Base-by-base conservation (phyloP, 2,888 invertebrate genomes). In the Chalcosyrphus nemorum region DNA sequence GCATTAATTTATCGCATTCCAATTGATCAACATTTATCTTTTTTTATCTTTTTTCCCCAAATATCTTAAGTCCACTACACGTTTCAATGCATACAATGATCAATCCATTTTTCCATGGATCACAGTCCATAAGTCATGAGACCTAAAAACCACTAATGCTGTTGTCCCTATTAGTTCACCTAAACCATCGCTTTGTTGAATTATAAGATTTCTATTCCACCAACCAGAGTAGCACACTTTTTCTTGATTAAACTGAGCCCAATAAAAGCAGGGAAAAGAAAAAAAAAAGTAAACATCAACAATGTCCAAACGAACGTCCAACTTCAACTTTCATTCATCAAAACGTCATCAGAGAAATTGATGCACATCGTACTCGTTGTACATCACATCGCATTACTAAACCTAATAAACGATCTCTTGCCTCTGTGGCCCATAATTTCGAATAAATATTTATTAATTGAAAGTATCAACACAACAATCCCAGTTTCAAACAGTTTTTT, bases 371-470 rank as follows among this genome's bases (percentile, higher is more conserved):
- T 43, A 59, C 21, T 19, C 32, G 29, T 32, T 11, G 50, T 66
- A 50, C 59, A 74, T 57, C 65, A 24, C 29, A 43, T 24, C 47
- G 9, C 27, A 38, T 21, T 32, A 50, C 9, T 47, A 41, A 57
- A 52, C 24, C 45, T 45, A 45, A 70, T 70, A 75, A 45, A 50
- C 35, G 21, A 5, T 70, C 45, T 56, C 50, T 54, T 21, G 15
- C 71, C 43, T 50, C 45, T 38, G 43, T 65, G 54, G 54, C 35
- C 70, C 70, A 70, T 70, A 77, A 81, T 71, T 77, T 63, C 65
- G 66, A 81, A 77, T 77, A 81, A 77, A 81, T 81, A 81, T 81
- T 81, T 81, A 81, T 77, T 50, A 77, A 81, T 59, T 77, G 77
- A 81, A 81, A 72, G 81, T 66, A 59, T 77, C 43, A 77, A 77